Evolutionary conservation across 2,888 invertebrate genomes (phyloP).

Genomic region (Megamerina dolium): DNA sequence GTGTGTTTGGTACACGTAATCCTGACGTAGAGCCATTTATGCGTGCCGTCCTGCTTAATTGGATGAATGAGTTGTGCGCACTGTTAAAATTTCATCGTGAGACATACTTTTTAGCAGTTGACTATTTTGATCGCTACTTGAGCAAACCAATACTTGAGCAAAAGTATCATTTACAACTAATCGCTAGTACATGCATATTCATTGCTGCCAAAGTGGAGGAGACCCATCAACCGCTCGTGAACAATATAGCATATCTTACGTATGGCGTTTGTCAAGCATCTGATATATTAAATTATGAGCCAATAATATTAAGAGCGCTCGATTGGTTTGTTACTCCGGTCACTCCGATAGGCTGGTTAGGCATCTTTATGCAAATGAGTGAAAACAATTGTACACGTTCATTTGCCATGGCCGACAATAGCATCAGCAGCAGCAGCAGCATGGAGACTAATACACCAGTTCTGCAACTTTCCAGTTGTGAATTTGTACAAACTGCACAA

Average conservation of each 20-base stretch:
- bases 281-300: constrained; percentile 74
- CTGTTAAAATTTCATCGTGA: constrained; percentile 93
- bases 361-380: constrained; percentile 85
- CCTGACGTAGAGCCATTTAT: constrained; percentile 78
- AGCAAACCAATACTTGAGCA: constrained; percentile 71
- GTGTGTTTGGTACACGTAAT: constrained; percentile 63
- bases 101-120: constrained; percentile 90
- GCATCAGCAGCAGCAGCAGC: constrained; percentile 8
- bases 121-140: constrained; percentile 91
- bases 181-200: constrained; percentile 89
- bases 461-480: constrained; percentile 81
- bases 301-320: constrained; percentile 66
- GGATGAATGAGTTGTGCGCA: constrained; percentile 97
- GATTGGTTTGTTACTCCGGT: constrained; percentile 89
- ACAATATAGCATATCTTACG: constrained; percentile 94
- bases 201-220: constrained; percentile 85
- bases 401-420: neutral
- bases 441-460: too few species aligned
- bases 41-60: constrained; percentile 93
- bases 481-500: constrained; percentile 79
- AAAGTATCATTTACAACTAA: constrained; percentile 85
- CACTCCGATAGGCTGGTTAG: constrained; percentile 89
- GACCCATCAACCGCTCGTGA: constrained; percentile 94
- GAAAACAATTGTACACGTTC: constrained; percentile 52
- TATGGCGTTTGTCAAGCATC: constrained; percentile 90